Evolutionary conservation across 2,113 vertebrate genomes (phyloP), one percentile per base, ranked within the genome.

Genomic region (Cacatua alba): DNA sequence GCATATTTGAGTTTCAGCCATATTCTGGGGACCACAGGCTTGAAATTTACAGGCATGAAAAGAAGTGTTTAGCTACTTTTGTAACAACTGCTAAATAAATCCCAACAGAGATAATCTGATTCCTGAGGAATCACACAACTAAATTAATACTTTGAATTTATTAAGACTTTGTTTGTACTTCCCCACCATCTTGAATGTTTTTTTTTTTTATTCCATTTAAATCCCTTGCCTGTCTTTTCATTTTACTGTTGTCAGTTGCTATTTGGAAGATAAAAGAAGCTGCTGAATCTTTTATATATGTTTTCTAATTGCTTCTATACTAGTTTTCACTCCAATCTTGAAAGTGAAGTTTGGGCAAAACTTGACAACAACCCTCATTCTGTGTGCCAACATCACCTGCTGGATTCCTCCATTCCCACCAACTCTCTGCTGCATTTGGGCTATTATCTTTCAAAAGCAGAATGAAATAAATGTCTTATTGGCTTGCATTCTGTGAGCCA

Each of bases 21-120:
- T 10, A 31, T 39, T 2, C 2, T 37, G 23, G 33, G 13, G 20
- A 37, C 7, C 21, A 31, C 0, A 0, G 20, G 5, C 20, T 63
- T 53, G 64, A 16, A 72, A 37, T 35, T 79, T 3, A 81, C 8
- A 7, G 23, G 10, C 9, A 24, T 37, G 31, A 77, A 78, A 37
- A 15, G 70, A 19, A 67, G 6, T 29, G 11, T 4, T 63, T 82
- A 53, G 15, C 16, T 43, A 51, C 25, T 48, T 52, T 59, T 37
- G 16, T 52, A 75, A 52, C 5, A 59, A 9, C 6, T 37, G n/a
- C 31, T 59, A 88, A 62, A 33, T 33, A 63, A 88, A 79, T 31
- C 24, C 24, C 16, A 39, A 29, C 20, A 70, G 2, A 59, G 11
- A 35, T 6, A 0, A 51, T 62, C 18, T 74, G 24, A 33, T 51